phyloP scores from a whole-genome alignment of 1,140 invertebrate genomes.

The Anoplophora glabripennis region DNA sequence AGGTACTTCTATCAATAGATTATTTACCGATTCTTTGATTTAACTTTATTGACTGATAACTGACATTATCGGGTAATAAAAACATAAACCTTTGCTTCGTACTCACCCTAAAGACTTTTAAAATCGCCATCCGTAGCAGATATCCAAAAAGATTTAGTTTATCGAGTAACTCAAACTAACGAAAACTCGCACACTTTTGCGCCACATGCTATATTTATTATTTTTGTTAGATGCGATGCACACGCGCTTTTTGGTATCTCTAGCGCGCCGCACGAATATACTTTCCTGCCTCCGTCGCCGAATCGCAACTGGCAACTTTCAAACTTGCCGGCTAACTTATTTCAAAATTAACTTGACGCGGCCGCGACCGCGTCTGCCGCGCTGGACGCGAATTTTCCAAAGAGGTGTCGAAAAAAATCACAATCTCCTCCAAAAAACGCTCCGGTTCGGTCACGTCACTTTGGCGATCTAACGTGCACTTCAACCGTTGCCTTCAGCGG shows the following conservation, averaged over 20 bases:
- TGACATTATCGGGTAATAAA: no score
- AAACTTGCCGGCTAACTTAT: neutral
- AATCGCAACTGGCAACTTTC: slow-evolving; percentile 13
- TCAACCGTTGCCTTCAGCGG: no score
- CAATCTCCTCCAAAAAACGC: neutral
- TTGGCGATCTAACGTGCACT: no score
- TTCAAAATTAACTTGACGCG: slow-evolving; percentile 6
- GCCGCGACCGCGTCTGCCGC: neutral
- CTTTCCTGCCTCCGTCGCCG: neutral
- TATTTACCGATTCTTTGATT: no score
- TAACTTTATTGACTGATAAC: no score
- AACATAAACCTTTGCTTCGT: no score
- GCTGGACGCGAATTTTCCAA: neutral
- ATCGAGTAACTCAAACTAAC: slow-evolving; percentile 10
- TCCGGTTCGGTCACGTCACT: neutral
- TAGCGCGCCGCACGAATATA: slow-evolving; percentile 2
- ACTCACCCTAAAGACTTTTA: slow-evolving; percentile 7
- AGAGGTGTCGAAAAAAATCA: neutral
- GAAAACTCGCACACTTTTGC: slow-evolving; percentile 7
- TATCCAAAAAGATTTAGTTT: slow-evolving; percentile 9
- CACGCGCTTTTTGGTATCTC: slow-evolving; percentile 1
- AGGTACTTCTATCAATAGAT: no score
- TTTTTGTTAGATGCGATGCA: neutral
- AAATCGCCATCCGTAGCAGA: slow-evolving; percentile 17
- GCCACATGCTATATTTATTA: slow-evolving; percentile 11